Conservation (phyloP, 2,888 invertebrate species). For the Harpalus rubripes region DNA sequence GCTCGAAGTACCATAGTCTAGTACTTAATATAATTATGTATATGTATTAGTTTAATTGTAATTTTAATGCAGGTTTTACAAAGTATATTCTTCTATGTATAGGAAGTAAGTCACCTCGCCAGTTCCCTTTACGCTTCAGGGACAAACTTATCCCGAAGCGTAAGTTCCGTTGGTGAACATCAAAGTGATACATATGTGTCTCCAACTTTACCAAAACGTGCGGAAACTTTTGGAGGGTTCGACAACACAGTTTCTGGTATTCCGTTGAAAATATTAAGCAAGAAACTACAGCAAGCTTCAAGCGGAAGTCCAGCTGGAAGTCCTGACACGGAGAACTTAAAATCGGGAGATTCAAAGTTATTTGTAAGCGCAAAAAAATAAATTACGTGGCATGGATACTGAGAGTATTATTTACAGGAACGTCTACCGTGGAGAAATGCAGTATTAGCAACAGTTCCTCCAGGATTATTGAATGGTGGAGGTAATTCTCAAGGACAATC, state of each 20-base stretch:
- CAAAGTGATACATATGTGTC: conserved; percentile 92
- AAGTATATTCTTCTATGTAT: conserved; percentile 69
- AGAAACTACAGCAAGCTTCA: conserved; percentile 74
- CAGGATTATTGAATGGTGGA: conserved; percentile 76
- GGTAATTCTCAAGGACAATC: conserved; percentile 67
- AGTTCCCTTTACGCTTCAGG: conserved; percentile 87
- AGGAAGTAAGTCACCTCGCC: conserved; percentile 88
- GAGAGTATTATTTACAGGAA: conserved; percentile 72
- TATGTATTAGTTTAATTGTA: too few relatives aligned
- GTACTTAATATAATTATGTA: too few relatives aligned
- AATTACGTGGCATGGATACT: not conserved
- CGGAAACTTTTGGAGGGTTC: conserved; percentile 98
- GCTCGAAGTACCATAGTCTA: too few relatives aligned
- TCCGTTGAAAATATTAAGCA: conserved; percentile 74
- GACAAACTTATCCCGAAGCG: conserved; percentile 91
- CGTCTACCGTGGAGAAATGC: conserved; percentile 79
- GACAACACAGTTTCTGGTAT: conserved; percentile 80
- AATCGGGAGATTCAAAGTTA: conserved; percentile 76
- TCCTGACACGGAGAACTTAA: conserved; percentile 76
- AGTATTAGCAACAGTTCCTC: conserved; percentile 77
- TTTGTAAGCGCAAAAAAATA: conserved; percentile 74
- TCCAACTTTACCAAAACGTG: conserved; percentile 92
- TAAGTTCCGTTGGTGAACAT: conserved; percentile 95
- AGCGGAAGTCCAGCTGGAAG: conserved; percentile 74
- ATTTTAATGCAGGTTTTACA: too few relatives aligned